Evolutionary conservation across 2,797 vertebrate species (phyloP).

Genomic region (Distichodus sexfasciatus): DNA sequence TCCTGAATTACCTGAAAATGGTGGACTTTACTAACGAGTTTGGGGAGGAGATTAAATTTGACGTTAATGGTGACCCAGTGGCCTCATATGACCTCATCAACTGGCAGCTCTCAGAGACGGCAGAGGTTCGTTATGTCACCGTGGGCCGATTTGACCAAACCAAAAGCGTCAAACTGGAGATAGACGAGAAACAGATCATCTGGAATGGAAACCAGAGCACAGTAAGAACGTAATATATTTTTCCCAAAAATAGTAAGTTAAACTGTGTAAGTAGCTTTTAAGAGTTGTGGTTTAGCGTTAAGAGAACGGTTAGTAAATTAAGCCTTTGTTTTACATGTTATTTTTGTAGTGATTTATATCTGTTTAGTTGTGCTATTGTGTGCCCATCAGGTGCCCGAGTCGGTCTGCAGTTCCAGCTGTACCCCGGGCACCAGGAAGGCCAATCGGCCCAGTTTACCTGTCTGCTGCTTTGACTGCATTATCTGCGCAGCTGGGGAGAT

Average conservation of each 20-base stretch:
- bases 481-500: slow-evolving; percentile 78
- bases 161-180: slow-evolving; percentile 61
- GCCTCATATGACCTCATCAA: slow-evolving; percentile 75
- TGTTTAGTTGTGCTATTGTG: slow-evolving; percentile 27
- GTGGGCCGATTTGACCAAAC: slow-evolving; percentile 74
- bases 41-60: slow-evolving; percentile 70
- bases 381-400: slow-evolving; percentile 70
- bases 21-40: slow-evolving; percentile 73
- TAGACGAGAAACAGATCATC: slow-evolving; percentile 64
- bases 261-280: no score
- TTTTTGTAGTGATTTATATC: no score
- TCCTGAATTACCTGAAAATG: slow-evolving; percentile 65
- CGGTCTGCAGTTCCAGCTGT: slow-evolving; percentile 77
- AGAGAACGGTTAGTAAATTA: no score
- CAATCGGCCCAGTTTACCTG: slow-evolving; percentile 72
- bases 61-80: slow-evolving; percentile 70
- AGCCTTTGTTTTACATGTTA: no score
- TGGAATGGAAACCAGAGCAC: slow-evolving; percentile 72
- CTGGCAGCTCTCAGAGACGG: slow-evolving; percentile 72
- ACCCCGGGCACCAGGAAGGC: slow-evolving; percentile 74
- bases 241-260: no score
- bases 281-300: no score
- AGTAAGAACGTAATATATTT: no score
- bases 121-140: slow-evolving; percentile 62
- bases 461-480: slow-evolving; percentile 83